phyloP scores from a whole-genome alignment of 2,113 vertebrate species.

The Psittacus erithacus region DNA sequence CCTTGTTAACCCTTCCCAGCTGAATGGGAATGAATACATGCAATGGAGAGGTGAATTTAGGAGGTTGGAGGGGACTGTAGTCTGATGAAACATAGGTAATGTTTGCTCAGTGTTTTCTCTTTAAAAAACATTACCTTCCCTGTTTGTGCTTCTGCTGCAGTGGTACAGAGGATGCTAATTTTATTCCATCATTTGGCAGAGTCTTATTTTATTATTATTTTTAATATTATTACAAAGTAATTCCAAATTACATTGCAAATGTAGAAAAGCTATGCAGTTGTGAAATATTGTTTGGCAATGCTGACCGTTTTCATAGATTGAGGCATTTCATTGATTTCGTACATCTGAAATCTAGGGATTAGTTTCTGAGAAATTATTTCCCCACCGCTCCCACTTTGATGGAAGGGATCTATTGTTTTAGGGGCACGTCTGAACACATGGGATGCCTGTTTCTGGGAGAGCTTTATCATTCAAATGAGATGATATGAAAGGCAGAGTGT shows the following conservation, averaged over 20 bases:
- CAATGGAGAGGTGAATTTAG: neutral
- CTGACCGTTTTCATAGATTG: neutral
- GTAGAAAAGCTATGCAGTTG: neutral
- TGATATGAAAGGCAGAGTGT: conserved; percentile 38
- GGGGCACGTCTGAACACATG: conserved; percentile 27
- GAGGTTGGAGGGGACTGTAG: neutral
- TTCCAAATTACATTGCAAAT: neutral
- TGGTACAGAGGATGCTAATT: neutral
- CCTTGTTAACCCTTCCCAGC: neutral
- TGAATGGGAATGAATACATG: neutral
- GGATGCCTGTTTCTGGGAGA: conserved; percentile 45
- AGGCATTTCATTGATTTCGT: conserved; percentile 40
- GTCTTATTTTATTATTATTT: neutral
- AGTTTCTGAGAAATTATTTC: conserved; percentile 51
- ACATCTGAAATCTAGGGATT: conserved; percentile 61
- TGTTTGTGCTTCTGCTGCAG: neutral
- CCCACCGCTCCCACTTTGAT: conserved; percentile 24
- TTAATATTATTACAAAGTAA: neutral
- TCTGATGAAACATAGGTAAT: neutral
- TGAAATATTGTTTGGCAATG: neutral
- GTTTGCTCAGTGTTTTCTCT: neutral
- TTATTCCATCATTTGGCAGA: neutral
- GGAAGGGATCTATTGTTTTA: conserved; percentile 49
- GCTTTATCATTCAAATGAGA: conserved; percentile 27
- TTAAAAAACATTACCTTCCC: neutral